These are phyloP conservation scores for Triplophysa dalaica DNA, from an alignment of 2,113 vertebrate genomes.

Conservation along the genomic window DNA sequence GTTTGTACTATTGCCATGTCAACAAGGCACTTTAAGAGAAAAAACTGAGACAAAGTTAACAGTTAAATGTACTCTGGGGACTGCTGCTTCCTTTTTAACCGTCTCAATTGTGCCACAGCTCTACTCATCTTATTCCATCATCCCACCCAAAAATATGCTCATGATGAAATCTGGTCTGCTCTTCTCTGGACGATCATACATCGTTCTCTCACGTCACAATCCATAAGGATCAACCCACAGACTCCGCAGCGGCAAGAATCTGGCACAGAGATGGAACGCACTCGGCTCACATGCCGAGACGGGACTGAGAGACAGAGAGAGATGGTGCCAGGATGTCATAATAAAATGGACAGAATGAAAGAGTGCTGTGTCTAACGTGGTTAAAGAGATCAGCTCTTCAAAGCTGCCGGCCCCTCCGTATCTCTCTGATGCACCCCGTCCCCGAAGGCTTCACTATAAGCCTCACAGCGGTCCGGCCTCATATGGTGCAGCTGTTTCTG, in stretches of 20 bases:
- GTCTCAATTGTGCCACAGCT: slow-evolving; percentile 49
- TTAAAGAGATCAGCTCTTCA: slow-evolving; percentile 63
- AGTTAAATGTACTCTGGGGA: slow-evolving; percentile 14
- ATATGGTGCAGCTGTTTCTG: slow-evolving; percentile 53
- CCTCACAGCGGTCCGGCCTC: slow-evolving; percentile 57
- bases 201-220: slow-evolving; percentile 30
- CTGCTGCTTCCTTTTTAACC: slow-evolving; percentile 65
- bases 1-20: no score
- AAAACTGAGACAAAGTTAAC: no score
- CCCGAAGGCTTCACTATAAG: slow-evolving; percentile 60
- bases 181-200: slow-evolving; percentile 36
- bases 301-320: slow-evolving; percentile 12
- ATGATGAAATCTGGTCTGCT: slow-evolving; percentile 29
- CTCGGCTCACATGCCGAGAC: not conserved
- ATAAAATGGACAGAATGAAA: slow-evolving; percentile 53
- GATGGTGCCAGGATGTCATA: slow-evolving; percentile 56
- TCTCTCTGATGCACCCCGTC: slow-evolving; percentile 31
- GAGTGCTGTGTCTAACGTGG: slow-evolving; percentile 57
- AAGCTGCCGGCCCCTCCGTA: slow-evolving; percentile 45
- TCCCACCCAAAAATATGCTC: slow-evolving; percentile 23
- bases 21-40: no score
- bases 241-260: slow-evolving; percentile 2
- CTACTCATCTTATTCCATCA: slow-evolving; percentile 26
- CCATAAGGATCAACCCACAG: slow-evolving; percentile 40
- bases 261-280: not conserved